Percentiles rank a stretch among this genome's conserved stretches.
Evolutionary conservation across 2,888 invertebrate species (phyloP).

Genomic region (Papilio demoleus): DNA sequence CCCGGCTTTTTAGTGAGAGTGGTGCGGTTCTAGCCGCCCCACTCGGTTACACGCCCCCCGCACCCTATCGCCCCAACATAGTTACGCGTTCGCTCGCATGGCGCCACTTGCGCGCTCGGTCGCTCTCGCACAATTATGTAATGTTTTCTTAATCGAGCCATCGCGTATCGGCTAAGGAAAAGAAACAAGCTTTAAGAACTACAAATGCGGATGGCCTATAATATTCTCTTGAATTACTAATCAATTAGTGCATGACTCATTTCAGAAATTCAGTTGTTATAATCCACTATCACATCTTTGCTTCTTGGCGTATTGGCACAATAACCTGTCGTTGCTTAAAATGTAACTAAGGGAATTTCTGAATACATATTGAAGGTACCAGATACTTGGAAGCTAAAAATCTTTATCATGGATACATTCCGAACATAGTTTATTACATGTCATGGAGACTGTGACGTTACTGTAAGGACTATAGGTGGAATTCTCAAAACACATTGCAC

Average conservation of each 20-base stretch:
- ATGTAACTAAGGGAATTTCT: background rate
- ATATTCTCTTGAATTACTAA: background rate
- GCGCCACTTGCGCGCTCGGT: slow-evolving; percentile 78
- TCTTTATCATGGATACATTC: slow-evolving; percentile 75
- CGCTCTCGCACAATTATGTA: slow-evolving; percentile 79
- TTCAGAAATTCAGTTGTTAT: background rate
- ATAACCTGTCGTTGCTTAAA: background rate
- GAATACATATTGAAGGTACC: slow-evolving; percentile 46
- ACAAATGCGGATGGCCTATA: slow-evolving; percentile 52
- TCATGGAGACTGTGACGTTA: slow-evolving; percentile 69
- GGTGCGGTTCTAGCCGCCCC: slow-evolving; percentile 71
- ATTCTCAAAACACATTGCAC: slow-evolving; percentile 72
- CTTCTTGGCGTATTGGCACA: background rate
- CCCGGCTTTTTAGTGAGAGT: slow-evolving; percentile 68
- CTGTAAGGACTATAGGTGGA: slow-evolving; percentile 72
- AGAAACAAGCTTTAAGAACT: slow-evolving; percentile 57
- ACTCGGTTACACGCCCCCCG: slow-evolving; percentile 61
- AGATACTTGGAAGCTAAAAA: slow-evolving; percentile 65
- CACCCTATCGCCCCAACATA: slow-evolving; percentile 70
- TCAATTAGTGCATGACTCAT: slow-evolving; percentile 47
- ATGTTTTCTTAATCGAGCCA: slow-evolving; percentile 80
- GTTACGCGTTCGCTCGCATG: slow-evolving; percentile 78
- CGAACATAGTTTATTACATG: slow-evolving; percentile 79
- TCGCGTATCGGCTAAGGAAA: slow-evolving; percentile 64
- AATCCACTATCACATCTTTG: background rate